Percentiles rank a stretch among this genome's conserved stretches.
Conservation (phyloP, 2,888 invertebrate genomes). For the Kuschelorhynchus macadamiae region DNA sequence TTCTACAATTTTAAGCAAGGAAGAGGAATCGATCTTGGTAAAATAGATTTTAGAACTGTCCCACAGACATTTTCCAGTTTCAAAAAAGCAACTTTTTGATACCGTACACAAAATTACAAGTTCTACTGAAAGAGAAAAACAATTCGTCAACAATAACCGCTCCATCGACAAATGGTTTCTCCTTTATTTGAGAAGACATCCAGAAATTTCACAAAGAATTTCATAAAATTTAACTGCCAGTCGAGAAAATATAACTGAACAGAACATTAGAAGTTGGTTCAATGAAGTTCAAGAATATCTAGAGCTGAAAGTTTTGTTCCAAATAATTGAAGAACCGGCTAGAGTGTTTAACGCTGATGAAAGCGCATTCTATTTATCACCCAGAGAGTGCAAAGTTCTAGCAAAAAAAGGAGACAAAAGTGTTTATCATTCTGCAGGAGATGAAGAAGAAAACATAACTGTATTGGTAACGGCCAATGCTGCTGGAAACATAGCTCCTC, state of each 20-base stretch:
- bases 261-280: neutral
- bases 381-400: too few species aligned
- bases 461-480: too few species aligned
- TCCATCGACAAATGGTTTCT: too few species aligned
- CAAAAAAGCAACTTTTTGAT: too few species aligned
- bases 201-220: too few species aligned
- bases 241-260: constrained; percentile 3
- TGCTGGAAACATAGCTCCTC: too few species aligned
- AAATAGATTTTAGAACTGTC: constrained; percentile 1
- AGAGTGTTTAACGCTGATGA: neutral
- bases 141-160: constrained; percentile 2
- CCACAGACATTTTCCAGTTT: constrained; percentile 6
- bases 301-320: neutral
- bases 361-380: too few species aligned
- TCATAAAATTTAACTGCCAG: too few species aligned
- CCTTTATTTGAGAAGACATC: too few species aligned
- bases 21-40: constrained; percentile 8
- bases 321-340: constrained; percentile 12
- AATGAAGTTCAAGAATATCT: neutral
- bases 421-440: neutral
- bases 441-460: too few species aligned
- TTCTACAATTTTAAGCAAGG: constrained; percentile 11
- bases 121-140: neutral
- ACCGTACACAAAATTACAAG: constrained; percentile 10
- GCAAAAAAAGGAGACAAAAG: neutral